phyloP scores from a whole-genome alignment of 2,113 vertebrate genomes.

The Tauraco erythrolophus region DNA sequence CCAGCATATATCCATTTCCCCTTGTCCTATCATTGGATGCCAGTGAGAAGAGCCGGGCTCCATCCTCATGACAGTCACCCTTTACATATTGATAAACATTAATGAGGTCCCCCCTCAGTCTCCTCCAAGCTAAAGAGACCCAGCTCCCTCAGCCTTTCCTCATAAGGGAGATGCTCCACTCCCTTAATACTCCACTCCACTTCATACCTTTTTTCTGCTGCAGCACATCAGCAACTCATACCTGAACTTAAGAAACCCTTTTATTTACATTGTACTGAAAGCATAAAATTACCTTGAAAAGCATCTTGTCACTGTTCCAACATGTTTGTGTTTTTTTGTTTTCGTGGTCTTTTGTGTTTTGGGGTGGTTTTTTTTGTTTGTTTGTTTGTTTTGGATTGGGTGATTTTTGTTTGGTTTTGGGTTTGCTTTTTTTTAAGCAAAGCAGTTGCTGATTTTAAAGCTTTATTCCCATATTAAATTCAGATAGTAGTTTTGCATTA shows the following conservation, averaged over 20 bases:
- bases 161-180: too few relatives aligned
- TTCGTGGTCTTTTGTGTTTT: too few relatives aligned
- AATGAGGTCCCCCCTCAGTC: too few relatives aligned
- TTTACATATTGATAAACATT: too few relatives aligned
- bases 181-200: too few relatives aligned
- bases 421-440: not conserved
- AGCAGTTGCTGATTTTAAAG: not conserved
- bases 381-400: not conserved
- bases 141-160: too few relatives aligned
- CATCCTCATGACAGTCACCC: too few relatives aligned
- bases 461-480: not conserved
- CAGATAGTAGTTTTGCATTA: not conserved
- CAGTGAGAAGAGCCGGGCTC: too few relatives aligned
- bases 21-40: too few relatives aligned
- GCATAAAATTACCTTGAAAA: not conserved
- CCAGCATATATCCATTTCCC: too few relatives aligned
- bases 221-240: not conserved
- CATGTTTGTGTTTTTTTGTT: not conserved
- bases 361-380: not conserved
- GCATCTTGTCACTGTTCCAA: not conserved
- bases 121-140: too few relatives aligned
- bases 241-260: not conserved
- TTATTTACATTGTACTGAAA: not conserved
- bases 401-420: not conserved
- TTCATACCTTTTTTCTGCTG: not conserved